phyloP scores from a whole-genome alignment of 2,113 vertebrate species.

The Haemorhous mexicanus region DNA sequence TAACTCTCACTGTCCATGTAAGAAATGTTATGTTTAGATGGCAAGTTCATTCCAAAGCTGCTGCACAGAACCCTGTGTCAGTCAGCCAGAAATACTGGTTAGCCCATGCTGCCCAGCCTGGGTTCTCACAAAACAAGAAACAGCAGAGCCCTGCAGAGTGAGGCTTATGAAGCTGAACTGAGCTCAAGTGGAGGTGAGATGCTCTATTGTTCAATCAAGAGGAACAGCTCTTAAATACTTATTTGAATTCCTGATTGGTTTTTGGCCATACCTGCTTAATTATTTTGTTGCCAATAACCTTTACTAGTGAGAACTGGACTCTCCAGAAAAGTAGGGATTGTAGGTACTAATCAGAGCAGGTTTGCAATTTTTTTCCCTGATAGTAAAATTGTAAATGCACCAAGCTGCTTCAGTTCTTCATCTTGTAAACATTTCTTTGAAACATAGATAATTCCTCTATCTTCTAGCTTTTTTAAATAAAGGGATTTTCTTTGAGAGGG shows the following conservation, averaged over 20 bases:
- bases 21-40: neutral
- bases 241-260: neutral
- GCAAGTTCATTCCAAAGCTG: neutral
- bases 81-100: neutral
- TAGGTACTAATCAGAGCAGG: neutral
- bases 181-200: neutral
- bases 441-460: neutral
- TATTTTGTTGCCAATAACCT: neutral
- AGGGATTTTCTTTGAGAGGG: neutral
- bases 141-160: neutral
- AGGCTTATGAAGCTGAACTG: neutral
- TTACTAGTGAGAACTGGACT: neutral
- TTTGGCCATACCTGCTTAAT: neutral
- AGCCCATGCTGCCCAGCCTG: neutral
- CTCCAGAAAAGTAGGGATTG: neutral
- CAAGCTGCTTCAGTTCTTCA: neutral
- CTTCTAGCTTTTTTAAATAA: neutral
- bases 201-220: neutral
- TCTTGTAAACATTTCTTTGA: neutral
- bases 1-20: neutral
- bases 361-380: neutral
- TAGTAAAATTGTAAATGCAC: neutral
- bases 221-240: neutral
- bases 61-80: neutral
- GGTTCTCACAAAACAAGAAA: neutral